Evolutionary conservation across 2,888 invertebrate genomes (phyloP).

Genomic region (Catocala fraxini): DNA sequence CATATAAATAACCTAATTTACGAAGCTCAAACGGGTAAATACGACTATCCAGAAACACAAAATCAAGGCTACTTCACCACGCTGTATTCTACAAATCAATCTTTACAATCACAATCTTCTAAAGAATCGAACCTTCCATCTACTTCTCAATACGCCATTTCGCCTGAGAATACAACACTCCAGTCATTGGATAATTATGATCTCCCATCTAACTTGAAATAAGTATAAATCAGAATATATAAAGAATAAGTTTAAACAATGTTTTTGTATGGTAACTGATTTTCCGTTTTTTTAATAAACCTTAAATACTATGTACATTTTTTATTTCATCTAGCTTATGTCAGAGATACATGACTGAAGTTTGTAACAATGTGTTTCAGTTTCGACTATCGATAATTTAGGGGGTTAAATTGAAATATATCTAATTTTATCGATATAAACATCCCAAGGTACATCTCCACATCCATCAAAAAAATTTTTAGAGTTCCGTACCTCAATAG

Average conservation of each 20-base stretch:
- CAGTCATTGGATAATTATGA: constrained; percentile 19
- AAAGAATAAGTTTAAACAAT: constrained; percentile 34
- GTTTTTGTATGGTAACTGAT: constrained; percentile 34
- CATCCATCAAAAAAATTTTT: neutral
- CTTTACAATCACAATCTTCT: too few relatives aligned
- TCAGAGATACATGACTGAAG: constrained; percentile 22
- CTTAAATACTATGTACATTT: constrained; percentile 20
- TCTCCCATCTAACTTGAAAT: constrained; percentile 21
- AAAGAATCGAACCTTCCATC: constrained; percentile 26
- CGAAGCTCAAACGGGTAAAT: constrained; percentile 17
- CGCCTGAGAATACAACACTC: constrained; percentile 8
- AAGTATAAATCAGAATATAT: constrained; percentile 5
- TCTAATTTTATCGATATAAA: constrained; percentile 1
- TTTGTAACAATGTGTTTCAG: too few relatives aligned
- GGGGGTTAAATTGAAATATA: constrained; percentile 2
- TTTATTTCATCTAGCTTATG: constrained; percentile 24
- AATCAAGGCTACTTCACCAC: constrained; percentile 18
- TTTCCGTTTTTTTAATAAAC: constrained; percentile 12
- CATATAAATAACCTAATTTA: constrained; percentile 40
- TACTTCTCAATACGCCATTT: constrained; percentile 32
- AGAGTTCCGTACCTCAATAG: too few relatives aligned
- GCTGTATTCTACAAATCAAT: constrained; percentile 24
- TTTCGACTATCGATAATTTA: too few relatives aligned
- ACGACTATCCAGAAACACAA: constrained; percentile 11
- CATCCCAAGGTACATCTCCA: neutral